phyloP scores from a whole-genome alignment of 2,113 vertebrate genomes.

The Notothenia coriiceps region DNA sequence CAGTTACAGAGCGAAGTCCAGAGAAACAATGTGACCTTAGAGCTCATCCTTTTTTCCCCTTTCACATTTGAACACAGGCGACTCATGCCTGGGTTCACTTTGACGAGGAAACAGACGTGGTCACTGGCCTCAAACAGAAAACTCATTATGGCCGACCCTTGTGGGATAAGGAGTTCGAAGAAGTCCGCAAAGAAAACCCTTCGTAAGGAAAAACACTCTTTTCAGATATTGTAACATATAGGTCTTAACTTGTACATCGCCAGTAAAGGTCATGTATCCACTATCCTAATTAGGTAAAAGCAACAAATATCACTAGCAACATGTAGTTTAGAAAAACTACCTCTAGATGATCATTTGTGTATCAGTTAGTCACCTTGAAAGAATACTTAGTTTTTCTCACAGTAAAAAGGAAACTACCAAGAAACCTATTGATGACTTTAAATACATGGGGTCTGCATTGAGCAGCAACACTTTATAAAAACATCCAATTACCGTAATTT shows the following conservation, averaged over 20 bases:
- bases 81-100: slow-evolving; percentile 84
- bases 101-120: slow-evolving; percentile 84
- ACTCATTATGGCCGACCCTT: slow-evolving; percentile 90
- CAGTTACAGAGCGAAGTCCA: neutral
- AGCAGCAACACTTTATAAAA: no score
- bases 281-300: neutral
- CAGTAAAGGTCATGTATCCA: neutral
- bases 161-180: slow-evolving; percentile 92
- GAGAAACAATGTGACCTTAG: neutral
- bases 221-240: no score
- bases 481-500: no score
- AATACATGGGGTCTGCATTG: no score
- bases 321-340: no score
- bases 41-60: neutral
- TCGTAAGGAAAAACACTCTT: slow-evolving; percentile 80
- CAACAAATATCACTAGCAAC: no score
- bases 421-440: no score
- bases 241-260: neutral
- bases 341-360: no score
- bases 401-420: no score
- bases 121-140: slow-evolving; percentile 93
- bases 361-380: no score
- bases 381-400: no score
- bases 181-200: slow-evolving; percentile 87
- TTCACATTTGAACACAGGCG: slow-evolving; percentile 52